Base-by-base conservation (phyloP, 2,888 invertebrate genomes). In the Augiades crinisus region DNA sequence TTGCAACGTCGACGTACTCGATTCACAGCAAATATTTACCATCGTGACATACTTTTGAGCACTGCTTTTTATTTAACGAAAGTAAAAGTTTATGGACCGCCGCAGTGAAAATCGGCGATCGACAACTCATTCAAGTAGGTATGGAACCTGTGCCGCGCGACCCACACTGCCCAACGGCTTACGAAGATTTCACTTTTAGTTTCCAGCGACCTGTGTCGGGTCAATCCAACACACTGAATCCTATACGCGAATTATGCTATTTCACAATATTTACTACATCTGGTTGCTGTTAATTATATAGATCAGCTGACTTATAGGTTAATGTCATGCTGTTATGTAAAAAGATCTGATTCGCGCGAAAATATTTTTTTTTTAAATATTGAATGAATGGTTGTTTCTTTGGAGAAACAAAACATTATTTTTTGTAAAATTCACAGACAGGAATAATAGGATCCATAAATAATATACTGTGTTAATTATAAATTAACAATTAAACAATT, bases 111-210 rank as follows among this genome's bases (percentile, higher is more conserved):
- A 82, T 78, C 73, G 68, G 70, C 75, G 75, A 68, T 70, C 36
- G 30, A 30, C 78, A 80, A 81, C 81, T 67, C 71, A 79, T 83
- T 72, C 79, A 83, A 30, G 30, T 30, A 12, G 30, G 12, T 12
- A 30, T 30, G 5, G 6, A 12, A 82, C 81, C 78, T 75, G 78
- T 72, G 79, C 69, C 67, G 73, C 72, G 67, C 78, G 79, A 84
- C 84, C 81, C 78, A 84, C 78, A 84, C 82, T 83, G 77, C 62
- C 75, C 73, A 67, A 68, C 67, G 19, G 21, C 43, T 50, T 64
- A 67, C 69, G 68, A 74, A 80, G 81, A 85, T 87, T 87, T 88
- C 87, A 87, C 87, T 88, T 87, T 86, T 84, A 76, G 47, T 55
- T 53, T 74, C 66, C 68, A 72, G 70, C 69, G 62, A 75, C 67